Evolutionary conservation across 2,888 invertebrate genomes (phyloP), one percentile per base, ranked within the genome.

Genomic region (Cryptocheilus praepositus): DNA sequence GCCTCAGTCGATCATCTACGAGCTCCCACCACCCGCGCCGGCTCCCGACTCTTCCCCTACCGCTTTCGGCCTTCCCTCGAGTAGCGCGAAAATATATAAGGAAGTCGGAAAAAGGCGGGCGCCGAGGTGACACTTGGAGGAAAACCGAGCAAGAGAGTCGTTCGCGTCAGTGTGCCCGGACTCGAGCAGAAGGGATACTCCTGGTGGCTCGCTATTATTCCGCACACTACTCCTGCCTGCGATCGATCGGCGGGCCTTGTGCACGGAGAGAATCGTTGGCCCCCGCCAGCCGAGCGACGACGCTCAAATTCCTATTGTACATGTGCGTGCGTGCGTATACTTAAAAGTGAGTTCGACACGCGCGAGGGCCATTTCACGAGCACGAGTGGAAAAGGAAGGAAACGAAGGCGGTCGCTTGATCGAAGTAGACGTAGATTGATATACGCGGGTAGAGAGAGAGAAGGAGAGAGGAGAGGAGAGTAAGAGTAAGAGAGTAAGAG

Each of bases 301-400:
- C 36, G 36, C 36, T 36, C 7, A 36, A 36, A 36, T 36, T 36
- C 11, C 7, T 36, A 36, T 36, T 36, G 36, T 36, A 36, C 36
- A 36, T 36, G 18, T 52, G 52, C 21, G 52, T 52, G 52, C 52
- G 52, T 52, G 52, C 52, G 22, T 52, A 52, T 15, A 22, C 22
- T 19, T 28, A 28, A 55, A 28, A 55, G 54, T 55, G 54, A 55
- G 16, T 28, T 28, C 16, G 13, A 15, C 15, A 28, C 22, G 28
- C 54, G 28, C 54, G 25, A 16, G 16, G 4, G 16, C 15, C 25
- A 55, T 25, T 55, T 25, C 2, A 18, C 28, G 16, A 25, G n/a
- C 16, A 55, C 22, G 54, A 28, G 54, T 15, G 54, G 28, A 55
- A 22, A 55, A 22, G 28, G 54, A 54, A 54, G 28, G 54, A 54